Evolutionary conservation across 2,797 vertebrate genomes (phyloP).

Genomic region (Oryzias dopingdopingensis): DNA sequence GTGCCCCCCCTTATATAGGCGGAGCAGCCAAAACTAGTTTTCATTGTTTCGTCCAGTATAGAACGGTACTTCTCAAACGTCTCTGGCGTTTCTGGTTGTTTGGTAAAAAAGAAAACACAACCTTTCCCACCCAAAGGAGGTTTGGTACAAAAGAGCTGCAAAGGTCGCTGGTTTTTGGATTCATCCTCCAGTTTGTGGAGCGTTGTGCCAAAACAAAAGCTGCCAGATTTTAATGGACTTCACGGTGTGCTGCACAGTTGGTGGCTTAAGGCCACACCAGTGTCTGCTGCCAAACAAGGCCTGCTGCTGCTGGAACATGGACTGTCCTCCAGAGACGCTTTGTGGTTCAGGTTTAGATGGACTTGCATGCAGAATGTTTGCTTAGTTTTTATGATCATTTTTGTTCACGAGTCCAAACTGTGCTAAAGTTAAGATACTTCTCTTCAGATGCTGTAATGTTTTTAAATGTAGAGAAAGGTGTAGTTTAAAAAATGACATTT

Average conservation of each 20-base stretch:
- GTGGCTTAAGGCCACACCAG: neutral
- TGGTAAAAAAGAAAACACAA: neutral
- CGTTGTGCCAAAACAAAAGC: neutral
- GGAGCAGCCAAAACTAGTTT: neutral
- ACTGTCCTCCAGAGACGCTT: neutral
- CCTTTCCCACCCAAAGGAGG: neutral
- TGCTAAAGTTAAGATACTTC: too few relatives aligned
- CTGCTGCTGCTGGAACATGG: neutral
- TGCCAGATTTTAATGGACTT: neutral
- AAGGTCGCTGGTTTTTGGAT: neutral
- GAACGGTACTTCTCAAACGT: neutral
- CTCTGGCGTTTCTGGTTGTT: neutral
- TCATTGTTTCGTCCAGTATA: too few relatives aligned
- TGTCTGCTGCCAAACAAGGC: constrained; percentile 1
- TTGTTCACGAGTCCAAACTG: too few relatives aligned
- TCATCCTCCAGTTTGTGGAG: too few relatives aligned
- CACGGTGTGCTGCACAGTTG: neutral
- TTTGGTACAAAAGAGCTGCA: neutral
- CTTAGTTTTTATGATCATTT: too few relatives aligned
- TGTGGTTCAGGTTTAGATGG: neutral
- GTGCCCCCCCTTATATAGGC: too few relatives aligned
- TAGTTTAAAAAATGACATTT: too few relatives aligned
- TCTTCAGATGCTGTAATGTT: too few relatives aligned
- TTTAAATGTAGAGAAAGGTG: too few relatives aligned
- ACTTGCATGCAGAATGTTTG: too few relatives aligned